Evolutionary conservation across 2,113 vertebrate species (phyloP), one percentile per base, ranked within the genome.

Genomic region (Melanotaenia duboulayi): DNA sequence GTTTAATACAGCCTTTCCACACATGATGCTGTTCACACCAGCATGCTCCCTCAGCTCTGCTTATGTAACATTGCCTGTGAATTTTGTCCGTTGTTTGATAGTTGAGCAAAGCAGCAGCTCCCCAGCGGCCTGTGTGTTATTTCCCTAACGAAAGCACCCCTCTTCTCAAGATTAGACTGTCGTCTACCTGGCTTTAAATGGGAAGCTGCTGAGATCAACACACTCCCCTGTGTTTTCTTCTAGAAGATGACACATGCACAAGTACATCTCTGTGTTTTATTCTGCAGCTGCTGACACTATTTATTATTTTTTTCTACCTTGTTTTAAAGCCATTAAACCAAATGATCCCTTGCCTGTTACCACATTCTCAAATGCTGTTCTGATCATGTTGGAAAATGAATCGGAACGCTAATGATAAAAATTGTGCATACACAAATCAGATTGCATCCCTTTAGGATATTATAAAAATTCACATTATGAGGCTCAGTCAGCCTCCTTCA

Each of bases 191-290:
- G 56, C 62, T 84, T 67, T 74, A 61, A 74, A 71, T 76, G 35
- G 80, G 65, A 78, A 83, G 81, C 70, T 63, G 66, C 74, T 85
- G 76, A 86, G 83, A 90, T 88, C 77, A 88, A 71, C 76, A 76
- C n/a, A 20, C 46, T 78, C 67, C 65, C 77, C 28, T 22, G 70
- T 23, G 54, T 51, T 35, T 12, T 42, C 69, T 81, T 71, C 55
- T 68, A 66, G 59, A 65, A 23, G 16, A 75, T 74, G 82, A 88
- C 85, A 82, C 76, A 54, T 24, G 65, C 54, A 65, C 62, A 52
- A 58, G 56, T 63, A 60, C 75, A 56, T 82, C 71, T 69, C 40
- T 72, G 77, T 65, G 65, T 58, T 86, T 76, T 63, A 22, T 57
- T 67, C 85, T 71, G 64, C 78, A 81, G 71, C 71, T 73, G 82